A percentile compares a stretch with the other conserved stretches of the same genome.
Conservation (phyloP, 2,797 vertebrate genomes). For the Megalops cyprinoides region DNA sequence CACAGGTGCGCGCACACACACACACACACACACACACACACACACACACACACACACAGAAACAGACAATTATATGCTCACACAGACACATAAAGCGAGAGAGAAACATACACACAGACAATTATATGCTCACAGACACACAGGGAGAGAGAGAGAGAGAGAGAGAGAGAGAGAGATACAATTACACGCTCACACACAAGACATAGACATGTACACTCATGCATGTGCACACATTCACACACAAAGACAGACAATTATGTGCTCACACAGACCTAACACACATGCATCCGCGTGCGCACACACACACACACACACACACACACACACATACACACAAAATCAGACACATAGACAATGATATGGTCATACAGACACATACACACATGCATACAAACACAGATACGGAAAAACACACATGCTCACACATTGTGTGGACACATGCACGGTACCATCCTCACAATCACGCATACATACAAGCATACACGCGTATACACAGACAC, state of each 20-base stretch:
- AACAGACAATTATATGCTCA: neutral
- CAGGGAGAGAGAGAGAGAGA: no score
- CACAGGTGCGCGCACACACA: conserved; percentile 30
- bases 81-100: neutral
- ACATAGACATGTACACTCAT: neutral
- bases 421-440: no score
- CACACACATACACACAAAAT: neutral
- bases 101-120: conserved; percentile 29
- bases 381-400: neutral
- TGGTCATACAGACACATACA: no score
- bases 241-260: conserved; percentile 16
- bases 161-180: no score
- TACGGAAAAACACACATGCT: neutral
- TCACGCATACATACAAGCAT: no score
- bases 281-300: conserved; percentile 25
- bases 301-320: conserved; percentile 15
- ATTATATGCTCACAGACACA: conserved; percentile 38
- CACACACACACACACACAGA: neutral
- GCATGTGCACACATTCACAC: conserved; percentile 20
- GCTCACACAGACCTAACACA: conserved; percentile 29
- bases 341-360: neutral
- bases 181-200: conserved; percentile 56
- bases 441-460: neutral
- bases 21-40: neutral
- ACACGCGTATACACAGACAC: no score